A percentile compares a stretch with the other conserved stretches of the same genome.
Conservation (phyloP, 2,797 vertebrate species). For the Leptoclinus maculatus region DNA sequence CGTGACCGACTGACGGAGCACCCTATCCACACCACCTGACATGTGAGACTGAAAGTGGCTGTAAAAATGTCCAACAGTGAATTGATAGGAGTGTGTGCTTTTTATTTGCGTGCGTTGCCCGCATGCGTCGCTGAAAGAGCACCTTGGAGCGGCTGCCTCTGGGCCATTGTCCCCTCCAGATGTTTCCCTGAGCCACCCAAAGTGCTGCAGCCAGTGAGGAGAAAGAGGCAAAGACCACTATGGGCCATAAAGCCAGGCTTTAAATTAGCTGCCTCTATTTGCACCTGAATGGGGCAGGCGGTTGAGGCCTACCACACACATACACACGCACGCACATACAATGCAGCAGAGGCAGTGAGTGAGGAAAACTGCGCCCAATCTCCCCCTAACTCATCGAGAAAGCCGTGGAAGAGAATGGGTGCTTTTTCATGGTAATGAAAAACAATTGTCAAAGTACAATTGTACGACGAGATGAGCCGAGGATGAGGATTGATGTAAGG, state of each 20-base stretch:
- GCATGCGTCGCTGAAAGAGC: conserved; percentile 65
- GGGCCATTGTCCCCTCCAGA: conserved; percentile 73
- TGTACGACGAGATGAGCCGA: conserved; percentile 15
- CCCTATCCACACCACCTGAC: conserved; percentile 9
- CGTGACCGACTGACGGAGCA: not conserved
- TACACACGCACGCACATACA: conserved; percentile 25
- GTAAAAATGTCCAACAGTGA: conserved; percentile 35
- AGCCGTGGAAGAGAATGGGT: conserved; percentile 21
- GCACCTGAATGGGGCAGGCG: conserved; percentile 68
- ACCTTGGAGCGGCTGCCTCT: conserved; percentile 10
- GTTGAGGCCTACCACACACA: conserved; percentile 18
- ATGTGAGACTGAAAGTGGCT: not conserved
- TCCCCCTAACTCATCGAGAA: conserved; percentile 38
- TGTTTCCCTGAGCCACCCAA: conserved; percentile 75
- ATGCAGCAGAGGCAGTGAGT: conserved; percentile 7
- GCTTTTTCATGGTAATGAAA: conserved; percentile 61
- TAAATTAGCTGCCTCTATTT: conserved; percentile 73
- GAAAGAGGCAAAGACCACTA: conserved; percentile 26
- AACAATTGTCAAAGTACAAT: conserved; percentile 23
- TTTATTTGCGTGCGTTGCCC: conserved; percentile 27
- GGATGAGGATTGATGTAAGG: conserved; percentile 16
- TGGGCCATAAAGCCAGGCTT: conserved; percentile 57
- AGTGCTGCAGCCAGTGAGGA: conserved; percentile 40
- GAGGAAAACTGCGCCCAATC: conserved; percentile 2
- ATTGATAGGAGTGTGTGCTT: conserved; percentile 17